Percentiles rank a stretch among this genome's conserved stretches.
These are phyloP conservation scores for Meloidogyne floridensis DNA, from an alignment of 1,140 invertebrate species.

Conservation along the genomic window DNA sequence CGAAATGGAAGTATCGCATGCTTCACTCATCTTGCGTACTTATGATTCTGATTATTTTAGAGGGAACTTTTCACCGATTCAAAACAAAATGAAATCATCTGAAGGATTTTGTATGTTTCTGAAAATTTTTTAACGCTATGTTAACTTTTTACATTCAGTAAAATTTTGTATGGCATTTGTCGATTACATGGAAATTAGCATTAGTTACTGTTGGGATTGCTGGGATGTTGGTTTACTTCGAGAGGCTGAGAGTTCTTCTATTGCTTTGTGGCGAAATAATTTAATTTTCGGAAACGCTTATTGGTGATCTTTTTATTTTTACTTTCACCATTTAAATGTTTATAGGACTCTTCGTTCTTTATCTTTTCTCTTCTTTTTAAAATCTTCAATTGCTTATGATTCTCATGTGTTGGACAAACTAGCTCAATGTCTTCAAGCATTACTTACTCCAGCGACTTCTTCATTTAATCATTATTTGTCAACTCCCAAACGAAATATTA, in stretches of 20 bases:
- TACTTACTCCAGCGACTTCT: conserved; percentile 31
- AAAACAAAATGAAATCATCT: not conserved
- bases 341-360: conserved; percentile 30
- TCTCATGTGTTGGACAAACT: conserved; percentile 19
- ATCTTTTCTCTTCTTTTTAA: conserved; percentile 27
- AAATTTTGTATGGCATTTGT: conserved; percentile 31
- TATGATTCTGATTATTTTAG: conserved; percentile 25
- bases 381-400: conserved; percentile 33
- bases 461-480: conserved; percentile 18
- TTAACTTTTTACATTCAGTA: conserved; percentile 28
- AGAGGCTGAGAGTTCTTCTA: conserved; percentile 32
- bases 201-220: conserved; percentile 24
- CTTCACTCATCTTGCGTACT: conserved; percentile 20
- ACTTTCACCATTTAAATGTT: not conserved
- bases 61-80: conserved; percentile 3
- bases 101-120: conserved; percentile 32
- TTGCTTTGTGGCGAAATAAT: conserved; percentile 30
- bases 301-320: conserved; percentile 17
- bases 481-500: conserved; percentile 25
- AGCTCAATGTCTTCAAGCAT: conserved; percentile 33
- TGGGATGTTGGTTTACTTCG: conserved; percentile 31
- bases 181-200: conserved; percentile 32
- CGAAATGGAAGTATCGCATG: not conserved
- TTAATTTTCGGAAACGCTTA: conserved; percentile 32
- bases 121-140: conserved; percentile 12